Evolutionary conservation across 2,888 invertebrate genomes (phyloP).

Genomic region (Mythimna albipuncta): DNA sequence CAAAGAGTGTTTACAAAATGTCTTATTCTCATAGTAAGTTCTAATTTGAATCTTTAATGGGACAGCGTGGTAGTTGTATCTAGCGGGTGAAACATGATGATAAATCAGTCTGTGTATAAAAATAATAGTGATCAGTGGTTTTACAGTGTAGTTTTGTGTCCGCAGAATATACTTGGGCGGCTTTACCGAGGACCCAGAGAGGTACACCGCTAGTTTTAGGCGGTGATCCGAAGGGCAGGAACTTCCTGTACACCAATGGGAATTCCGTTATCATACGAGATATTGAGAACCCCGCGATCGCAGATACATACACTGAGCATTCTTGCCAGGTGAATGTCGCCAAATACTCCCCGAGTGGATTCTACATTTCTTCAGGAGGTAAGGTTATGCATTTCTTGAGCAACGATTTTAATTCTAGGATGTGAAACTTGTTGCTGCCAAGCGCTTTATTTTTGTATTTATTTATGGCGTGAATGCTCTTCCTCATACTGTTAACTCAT

Average conservation of each 20-base stretch:
- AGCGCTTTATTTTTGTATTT: not conserved
- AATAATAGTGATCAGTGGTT: conserved; percentile 58
- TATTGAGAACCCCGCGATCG: conserved; percentile 98
- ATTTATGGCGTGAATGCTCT: not conserved
- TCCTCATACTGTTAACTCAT: conserved; percentile 20
- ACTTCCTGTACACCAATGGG: conserved; percentile 99
- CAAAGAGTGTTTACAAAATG: conserved; percentile 81
- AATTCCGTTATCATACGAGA: conserved; percentile 99
- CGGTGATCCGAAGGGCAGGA: conserved; percentile 98
- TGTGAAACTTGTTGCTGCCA: conserved; percentile 47
- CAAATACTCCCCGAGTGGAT: conserved; percentile 99
- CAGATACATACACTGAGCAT: conserved; percentile 99
- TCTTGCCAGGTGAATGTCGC: conserved; percentile 98
- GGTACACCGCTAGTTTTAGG: conserved; percentile 98
- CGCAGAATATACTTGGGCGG: conserved; percentile 97
- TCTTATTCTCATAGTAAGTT: conserved; percentile 89
- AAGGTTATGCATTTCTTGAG: conserved; percentile 71
- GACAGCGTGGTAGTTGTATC: conserved; percentile 70
- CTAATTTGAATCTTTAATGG: conserved; percentile 59
- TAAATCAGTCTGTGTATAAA: conserved; percentile 59
- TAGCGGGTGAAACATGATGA: conserved; percentile 61
- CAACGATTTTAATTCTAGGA: conserved; percentile 18
- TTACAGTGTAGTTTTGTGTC: conserved; percentile 69
- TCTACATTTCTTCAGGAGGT: conserved; percentile 99
- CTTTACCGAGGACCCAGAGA: conserved; percentile 98